A percentile compares a stretch with the other conserved stretches of the same genome.
phyloP scores from a whole-genome alignment of 2,113 vertebrate genomes.

The Camelus bactrianus region DNA sequence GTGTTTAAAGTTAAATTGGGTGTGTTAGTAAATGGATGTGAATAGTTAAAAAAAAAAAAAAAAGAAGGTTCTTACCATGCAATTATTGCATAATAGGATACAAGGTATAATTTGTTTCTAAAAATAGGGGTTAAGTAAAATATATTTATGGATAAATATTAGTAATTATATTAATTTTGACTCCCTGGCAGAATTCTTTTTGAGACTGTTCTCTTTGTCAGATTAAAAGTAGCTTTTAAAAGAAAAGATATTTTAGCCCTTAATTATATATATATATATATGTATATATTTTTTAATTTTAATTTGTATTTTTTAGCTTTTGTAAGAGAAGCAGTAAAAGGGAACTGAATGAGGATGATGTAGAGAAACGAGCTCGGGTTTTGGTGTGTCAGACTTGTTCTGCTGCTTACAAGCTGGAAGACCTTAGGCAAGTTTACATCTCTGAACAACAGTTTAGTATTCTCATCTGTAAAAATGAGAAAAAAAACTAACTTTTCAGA shows the following conservation, averaged over 20 bases:
- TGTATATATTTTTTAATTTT: not conserved
- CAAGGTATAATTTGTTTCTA: not conserved
- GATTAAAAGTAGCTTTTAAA: not conserved
- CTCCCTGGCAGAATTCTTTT: not conserved
- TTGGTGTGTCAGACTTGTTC: not conserved
- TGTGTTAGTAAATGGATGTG: not conserved
- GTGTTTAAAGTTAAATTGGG: slow-evolving; percentile 35
- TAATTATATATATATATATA: not conserved
- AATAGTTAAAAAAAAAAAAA: not conserved
- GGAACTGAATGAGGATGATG: not conserved
- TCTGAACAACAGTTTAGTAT: not conserved
- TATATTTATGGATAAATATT: not conserved
- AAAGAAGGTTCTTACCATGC: not conserved
- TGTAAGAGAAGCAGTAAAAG: not conserved
- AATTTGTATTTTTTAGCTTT: not conserved
- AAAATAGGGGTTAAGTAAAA: not conserved
- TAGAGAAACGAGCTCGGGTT: not conserved
- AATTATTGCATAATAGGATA: not conserved
- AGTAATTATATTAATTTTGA: not conserved
- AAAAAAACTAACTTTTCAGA: slow-evolving; percentile 19
- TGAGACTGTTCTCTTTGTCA: not conserved
- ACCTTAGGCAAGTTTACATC: not conserved
- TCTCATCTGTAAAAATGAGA: not conserved
- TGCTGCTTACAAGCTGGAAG: not conserved
- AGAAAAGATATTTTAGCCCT: slow-evolving; percentile 3